Percentiles rank a stretch among this genome's conserved stretches.
Conservation (phyloP, 2,113 vertebrate species). For the Zapornia atra region DNA sequence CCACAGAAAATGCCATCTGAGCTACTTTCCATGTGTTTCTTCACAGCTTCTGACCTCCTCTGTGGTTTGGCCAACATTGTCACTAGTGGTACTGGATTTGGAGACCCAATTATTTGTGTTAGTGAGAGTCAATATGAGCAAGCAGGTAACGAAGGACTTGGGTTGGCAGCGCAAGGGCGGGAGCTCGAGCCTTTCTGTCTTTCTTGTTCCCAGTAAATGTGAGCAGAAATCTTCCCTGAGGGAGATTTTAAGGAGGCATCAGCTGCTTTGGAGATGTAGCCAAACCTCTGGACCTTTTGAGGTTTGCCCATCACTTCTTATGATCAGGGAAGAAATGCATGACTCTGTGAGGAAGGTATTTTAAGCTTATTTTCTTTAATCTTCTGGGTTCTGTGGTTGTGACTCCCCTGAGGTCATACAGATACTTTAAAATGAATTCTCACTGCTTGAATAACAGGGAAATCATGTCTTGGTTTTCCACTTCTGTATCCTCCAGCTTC, state of each 20-base stretch:
- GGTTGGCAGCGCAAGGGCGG: not conserved
- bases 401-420: slow-evolving; percentile 42
- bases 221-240: not conserved
- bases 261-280: not conserved
- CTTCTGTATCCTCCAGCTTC: not conserved
- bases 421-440: slow-evolving; percentile 58
- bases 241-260: not conserved
- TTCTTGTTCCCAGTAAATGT: not conserved
- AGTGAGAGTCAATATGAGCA: not conserved
- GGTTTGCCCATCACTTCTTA: slow-evolving; percentile 33
- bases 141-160: not conserved
- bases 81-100: not conserved
- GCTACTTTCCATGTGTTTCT: not conserved
- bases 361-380: slow-evolving; percentile 65
- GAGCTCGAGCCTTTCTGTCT: not conserved
- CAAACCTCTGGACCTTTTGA: slow-evolving; percentile 29
- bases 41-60: not conserved
- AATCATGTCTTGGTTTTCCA: not conserved
- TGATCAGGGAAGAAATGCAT: slow-evolving; percentile 15
- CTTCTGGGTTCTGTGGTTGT: slow-evolving; percentile 44
- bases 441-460: slow-evolving; percentile 41
- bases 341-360: slow-evolving; percentile 60
- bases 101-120: not conserved
- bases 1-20: not conserved
- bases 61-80: not conserved